Percentiles rank a stretch among this genome's conserved stretches.
These are phyloP conservation scores for Aphelocoma californica DNA, from an alignment of 2,797 vertebrate genomes.

Conservation along the genomic window DNA sequence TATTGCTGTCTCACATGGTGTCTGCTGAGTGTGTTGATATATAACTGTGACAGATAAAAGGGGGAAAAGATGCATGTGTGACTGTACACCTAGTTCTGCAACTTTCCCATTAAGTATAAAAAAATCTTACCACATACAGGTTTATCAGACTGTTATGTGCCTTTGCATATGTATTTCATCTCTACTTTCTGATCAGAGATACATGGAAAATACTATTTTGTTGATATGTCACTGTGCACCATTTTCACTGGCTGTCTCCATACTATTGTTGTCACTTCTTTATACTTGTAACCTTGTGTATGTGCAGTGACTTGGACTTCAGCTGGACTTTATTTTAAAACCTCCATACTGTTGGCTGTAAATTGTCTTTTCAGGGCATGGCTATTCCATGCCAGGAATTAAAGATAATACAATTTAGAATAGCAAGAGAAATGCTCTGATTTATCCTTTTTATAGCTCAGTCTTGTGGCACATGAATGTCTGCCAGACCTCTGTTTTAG, in stretches of 20 bases:
- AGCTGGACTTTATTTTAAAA: neutral
- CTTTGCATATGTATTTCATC: neutral
- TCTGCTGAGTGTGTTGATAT: neutral
- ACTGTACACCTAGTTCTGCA: neutral
- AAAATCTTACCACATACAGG: neutral
- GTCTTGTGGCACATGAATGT: neutral
- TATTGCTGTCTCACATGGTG: neutral
- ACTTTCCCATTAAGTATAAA: neutral
- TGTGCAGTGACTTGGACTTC: neutral
- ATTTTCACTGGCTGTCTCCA: neutral
- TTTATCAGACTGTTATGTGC: neutral
- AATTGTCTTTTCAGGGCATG: neutral
- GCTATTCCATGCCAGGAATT: neutral
- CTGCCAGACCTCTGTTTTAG: neutral
- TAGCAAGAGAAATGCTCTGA: neutral
- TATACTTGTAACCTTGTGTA: neutral
- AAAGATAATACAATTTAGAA: neutral
- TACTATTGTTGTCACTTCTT: neutral
- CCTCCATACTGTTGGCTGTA: neutral
- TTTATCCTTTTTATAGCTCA: neutral
- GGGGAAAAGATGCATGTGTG: accelerated
- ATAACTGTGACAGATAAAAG: neutral
- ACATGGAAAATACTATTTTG: neutral
- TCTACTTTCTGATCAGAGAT: neutral
- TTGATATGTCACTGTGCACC: neutral